Evolutionary conservation across 2,888 invertebrate genomes (phyloP).

Genomic region (Poecilus cupreus): DNA sequence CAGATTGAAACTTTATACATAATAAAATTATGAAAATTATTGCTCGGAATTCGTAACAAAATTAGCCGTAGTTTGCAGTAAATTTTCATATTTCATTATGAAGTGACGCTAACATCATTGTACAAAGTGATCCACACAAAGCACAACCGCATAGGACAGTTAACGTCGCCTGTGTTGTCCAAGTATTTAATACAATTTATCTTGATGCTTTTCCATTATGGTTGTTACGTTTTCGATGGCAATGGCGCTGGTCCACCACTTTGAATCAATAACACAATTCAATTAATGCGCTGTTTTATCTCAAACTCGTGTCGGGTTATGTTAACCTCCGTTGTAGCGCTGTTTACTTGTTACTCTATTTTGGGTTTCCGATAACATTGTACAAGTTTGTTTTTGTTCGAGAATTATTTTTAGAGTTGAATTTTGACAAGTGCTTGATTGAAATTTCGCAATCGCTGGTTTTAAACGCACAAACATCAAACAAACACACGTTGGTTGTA

Average conservation of each 20-base stretch:
- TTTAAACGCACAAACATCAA: no score
- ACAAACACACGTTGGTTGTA: no score
- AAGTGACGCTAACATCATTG: not conserved
- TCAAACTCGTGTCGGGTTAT: constrained; percentile 11
- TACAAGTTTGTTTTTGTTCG: constrained; percentile 8
- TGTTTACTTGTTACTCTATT: constrained; percentile 18
- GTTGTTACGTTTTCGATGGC: not conserved
- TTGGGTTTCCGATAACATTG: constrained; percentile 7
- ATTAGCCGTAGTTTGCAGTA: not conserved
- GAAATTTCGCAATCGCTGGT: not conserved
- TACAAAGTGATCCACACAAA: not conserved
- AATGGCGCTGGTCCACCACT: constrained; percentile 19
- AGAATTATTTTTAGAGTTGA: not conserved
- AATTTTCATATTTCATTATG: not conserved
- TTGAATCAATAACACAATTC: constrained; percentile 50
- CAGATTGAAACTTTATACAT: not conserved
- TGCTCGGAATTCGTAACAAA: not conserved
- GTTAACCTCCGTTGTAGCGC: not conserved
- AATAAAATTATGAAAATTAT: not conserved
- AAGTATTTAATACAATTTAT: constrained; percentile 36
- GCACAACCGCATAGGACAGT: not conserved
- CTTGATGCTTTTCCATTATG: constrained; percentile 30
- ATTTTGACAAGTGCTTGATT: not conserved
- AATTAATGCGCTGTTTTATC: constrained; percentile 49
- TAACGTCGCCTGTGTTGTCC: not conserved